Percentiles rank a stretch among this genome's conserved stretches.
Evolutionary conservation across 2,888 invertebrate genomes (phyloP).

Genomic region (Melipona beecheii): DNA sequence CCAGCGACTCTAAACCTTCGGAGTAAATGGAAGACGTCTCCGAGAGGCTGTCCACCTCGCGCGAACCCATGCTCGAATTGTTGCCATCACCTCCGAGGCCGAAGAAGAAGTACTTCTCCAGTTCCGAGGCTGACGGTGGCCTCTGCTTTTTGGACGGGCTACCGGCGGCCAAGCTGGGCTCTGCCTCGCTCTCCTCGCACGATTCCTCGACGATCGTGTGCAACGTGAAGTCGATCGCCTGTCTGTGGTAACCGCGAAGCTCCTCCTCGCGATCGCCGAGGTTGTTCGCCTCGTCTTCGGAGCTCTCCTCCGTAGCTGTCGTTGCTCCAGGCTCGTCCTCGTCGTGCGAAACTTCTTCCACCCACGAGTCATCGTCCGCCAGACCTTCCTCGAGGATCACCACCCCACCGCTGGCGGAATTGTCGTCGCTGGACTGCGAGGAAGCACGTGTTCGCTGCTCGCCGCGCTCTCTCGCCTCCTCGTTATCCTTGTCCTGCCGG

Average conservation of each 20-base stretch:
- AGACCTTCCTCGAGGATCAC: conserved; percentile 93
- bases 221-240: conserved; percentile 94
- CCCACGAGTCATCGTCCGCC: conserved; percentile 96
- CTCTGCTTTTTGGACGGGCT: conserved; percentile 86
- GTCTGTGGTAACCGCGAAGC: conserved; percentile 92
- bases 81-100: conserved; percentile 92
- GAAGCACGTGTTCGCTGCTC: conserved; percentile 61
- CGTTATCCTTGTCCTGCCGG: conserved; percentile 53
- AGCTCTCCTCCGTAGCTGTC: conserved; percentile 89
- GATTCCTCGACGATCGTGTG: conserved; percentile 98
- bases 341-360: conserved; percentile 93
- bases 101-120: conserved; percentile 96
- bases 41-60: conserved; percentile 86
- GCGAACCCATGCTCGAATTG: conserved; percentile 84
- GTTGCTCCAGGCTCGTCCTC: conserved; percentile 88
- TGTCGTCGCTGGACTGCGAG: conserved; percentile 84
- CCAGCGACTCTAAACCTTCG: conserved; percentile 91
- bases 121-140: conserved; percentile 91
- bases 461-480: conserved; percentile 63
- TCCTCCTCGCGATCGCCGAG: conserved; percentile 91
- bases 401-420: conserved; percentile 87
- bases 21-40: conserved; percentile 95
- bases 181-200: conserved; percentile 96
- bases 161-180: conserved; percentile 84
- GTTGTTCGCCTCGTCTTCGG: conserved; percentile 87